These are phyloP conservation scores for Benitochromis conjunctus DNA, from an alignment of 2,113 vertebrate species.

Conservation along the genomic window DNA sequence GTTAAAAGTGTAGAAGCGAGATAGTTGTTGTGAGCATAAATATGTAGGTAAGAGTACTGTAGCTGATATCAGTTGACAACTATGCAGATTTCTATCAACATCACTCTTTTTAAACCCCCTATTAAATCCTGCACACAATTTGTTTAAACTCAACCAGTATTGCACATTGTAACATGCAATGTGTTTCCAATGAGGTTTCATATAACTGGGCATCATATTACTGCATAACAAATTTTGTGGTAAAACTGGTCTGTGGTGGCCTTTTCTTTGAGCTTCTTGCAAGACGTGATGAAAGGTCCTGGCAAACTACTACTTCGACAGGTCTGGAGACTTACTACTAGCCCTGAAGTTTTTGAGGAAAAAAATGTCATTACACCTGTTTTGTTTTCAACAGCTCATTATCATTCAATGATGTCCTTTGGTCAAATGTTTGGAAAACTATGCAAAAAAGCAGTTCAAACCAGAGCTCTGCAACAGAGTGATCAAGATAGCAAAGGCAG, in stretches of 20 bases:
- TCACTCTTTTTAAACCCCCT: not conserved
- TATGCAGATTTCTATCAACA: too few species aligned
- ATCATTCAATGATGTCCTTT: not conserved
- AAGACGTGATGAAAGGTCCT: not conserved
- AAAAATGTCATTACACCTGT: not conserved
- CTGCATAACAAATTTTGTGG: not conserved
- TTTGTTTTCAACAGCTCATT: not conserved
- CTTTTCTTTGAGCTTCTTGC: not conserved
- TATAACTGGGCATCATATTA: not conserved
- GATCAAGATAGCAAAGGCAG: not conserved
- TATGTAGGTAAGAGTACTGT: too few species aligned
- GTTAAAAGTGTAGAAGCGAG: not conserved
- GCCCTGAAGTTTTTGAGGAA: not conserved
- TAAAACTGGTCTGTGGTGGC: not conserved
- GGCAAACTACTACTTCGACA: not conserved
- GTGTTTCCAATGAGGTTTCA: not conserved
- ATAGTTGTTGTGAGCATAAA: not conserved
- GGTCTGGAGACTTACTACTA: not conserved
- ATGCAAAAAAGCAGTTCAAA: not conserved
- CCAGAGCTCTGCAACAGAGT: not conserved
- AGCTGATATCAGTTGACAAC: too few species aligned
- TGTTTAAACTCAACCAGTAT: not conserved
- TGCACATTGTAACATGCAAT: not conserved
- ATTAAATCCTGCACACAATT: not conserved
- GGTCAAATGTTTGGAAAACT: not conserved